Evolutionary conservation across 2,797 vertebrate genomes (phyloP).

Genomic region (Takifugu ocellatus): DNA sequence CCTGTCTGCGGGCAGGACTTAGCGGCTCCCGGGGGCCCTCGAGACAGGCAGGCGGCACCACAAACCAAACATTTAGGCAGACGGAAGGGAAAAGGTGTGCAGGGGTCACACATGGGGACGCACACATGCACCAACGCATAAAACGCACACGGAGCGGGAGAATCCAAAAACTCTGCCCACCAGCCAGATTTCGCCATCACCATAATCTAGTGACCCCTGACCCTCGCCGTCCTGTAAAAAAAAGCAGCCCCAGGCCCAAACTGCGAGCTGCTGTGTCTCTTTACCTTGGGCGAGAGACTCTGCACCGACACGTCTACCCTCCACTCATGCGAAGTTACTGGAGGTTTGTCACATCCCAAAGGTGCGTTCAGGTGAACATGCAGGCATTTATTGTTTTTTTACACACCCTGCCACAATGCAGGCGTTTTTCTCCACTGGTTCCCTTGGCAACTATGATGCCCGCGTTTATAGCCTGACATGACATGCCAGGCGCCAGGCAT

Average conservation of each 20-base stretch:
- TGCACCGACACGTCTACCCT: conserved; percentile 46
- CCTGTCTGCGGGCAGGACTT: conserved; percentile 78
- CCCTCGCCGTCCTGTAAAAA: background rate
- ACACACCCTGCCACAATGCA: background rate
- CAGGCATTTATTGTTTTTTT: background rate
- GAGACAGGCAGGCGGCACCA: conserved; percentile 71
- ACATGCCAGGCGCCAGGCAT: background rate
- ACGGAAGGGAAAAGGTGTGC: conserved; percentile 44
- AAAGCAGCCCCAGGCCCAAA: background rate
- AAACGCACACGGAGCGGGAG: background rate
- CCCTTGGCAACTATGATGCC: conserved; percentile 8
- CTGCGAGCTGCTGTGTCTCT: conserved; percentile 23
- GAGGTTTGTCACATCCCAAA: background rate
- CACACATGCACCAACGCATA: conserved; percentile 4
- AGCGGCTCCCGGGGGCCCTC: conserved; percentile 53
- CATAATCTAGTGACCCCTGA: too few species aligned
- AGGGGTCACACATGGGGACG: conserved; percentile 30
- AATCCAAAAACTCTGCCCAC: background rate
- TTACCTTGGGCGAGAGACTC: conserved; percentile 41
- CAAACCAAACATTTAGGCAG: conserved; percentile 69
- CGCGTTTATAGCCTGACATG: background rate
- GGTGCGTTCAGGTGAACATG: background rate
- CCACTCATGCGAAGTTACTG: conserved; percentile 15
- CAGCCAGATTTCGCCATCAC: too few species aligned
- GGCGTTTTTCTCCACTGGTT: background rate